Conservation (phyloP, 2,797 vertebrate genomes). For the Balearica regulorum region DNA sequence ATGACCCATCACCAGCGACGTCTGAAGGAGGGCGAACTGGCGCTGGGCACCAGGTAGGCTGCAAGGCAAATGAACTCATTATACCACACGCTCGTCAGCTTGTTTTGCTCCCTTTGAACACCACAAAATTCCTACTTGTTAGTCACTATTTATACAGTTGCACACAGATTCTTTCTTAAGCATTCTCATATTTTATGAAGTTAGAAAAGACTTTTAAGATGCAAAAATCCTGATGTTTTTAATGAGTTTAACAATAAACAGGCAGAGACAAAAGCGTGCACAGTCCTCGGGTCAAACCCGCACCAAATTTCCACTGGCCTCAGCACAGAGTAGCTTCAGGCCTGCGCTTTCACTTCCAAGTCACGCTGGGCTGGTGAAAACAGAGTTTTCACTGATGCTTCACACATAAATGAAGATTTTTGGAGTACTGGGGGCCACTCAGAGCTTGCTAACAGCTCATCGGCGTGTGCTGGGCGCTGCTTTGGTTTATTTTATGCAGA, state of each 20-base stretch:
- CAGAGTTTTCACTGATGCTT: not conserved
- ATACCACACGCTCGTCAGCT: not conserved
- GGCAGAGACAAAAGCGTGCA: not conserved
- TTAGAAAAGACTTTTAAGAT: constrained; percentile 9
- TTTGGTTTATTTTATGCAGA: not conserved
- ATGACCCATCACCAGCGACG: not conserved
- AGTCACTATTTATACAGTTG: not conserved
- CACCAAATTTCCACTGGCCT: constrained; percentile 19
- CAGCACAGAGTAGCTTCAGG: not conserved
- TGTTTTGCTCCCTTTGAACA: not conserved
- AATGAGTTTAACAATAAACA: constrained; percentile 48
- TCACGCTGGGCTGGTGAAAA: not conserved
- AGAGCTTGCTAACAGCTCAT: not conserved
- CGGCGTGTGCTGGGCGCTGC: not conserved
- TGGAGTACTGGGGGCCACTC: not conserved
- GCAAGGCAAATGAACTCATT: constrained; percentile 17
- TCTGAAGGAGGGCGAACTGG: not conserved
- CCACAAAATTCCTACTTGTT: not conserved
- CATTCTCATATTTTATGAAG: constrained; percentile 12
- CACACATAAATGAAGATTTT: not conserved
- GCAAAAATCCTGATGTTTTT: constrained; percentile 19
- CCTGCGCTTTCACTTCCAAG: not conserved
- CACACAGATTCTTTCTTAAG: constrained; percentile 19
- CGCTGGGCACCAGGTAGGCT: constrained; percentile 8
- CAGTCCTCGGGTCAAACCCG: not conserved